Conservation (phyloP, 2,113 vertebrate species). For the Heteronetta atricapilla region DNA sequence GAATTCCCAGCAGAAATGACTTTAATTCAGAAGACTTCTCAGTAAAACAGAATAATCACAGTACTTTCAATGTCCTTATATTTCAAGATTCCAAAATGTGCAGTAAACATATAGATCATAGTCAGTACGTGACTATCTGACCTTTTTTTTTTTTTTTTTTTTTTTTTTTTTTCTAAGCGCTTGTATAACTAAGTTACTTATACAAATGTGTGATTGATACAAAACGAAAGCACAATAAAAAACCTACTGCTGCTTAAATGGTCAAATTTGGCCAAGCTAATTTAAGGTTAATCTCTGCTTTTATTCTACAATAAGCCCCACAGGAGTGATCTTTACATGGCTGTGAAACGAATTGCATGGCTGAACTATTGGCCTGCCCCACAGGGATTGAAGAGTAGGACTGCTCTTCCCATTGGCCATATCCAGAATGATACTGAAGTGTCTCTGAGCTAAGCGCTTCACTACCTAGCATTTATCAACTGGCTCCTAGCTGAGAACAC, state of each 20-base stretch:
- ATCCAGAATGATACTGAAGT: accelerated
- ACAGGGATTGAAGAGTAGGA: neutral
- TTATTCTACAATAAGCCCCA: neutral
- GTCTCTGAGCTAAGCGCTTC: neutral
- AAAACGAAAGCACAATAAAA: neutral
- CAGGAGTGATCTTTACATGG: neutral
- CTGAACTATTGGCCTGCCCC: neutral
- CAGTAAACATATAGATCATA: neutral
- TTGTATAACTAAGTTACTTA: neutral
- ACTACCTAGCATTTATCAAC: neutral
- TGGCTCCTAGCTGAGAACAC: neutral
- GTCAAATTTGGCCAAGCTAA: neutral
- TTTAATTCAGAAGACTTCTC: neutral
- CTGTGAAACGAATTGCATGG: neutral
- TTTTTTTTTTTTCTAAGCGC: neutral
- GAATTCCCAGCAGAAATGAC: neutral
- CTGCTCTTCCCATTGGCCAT: neutral
- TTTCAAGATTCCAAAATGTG: neutral
- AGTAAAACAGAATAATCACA: neutral
- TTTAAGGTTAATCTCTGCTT: conserved; percentile 17
- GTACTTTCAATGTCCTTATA: neutral
- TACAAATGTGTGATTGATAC: neutral
- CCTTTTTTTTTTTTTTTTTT: neutral
- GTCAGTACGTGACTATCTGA: neutral
- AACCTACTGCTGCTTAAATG: neutral